These are phyloP conservation scores for Clunio marinus DNA, from an alignment of 2,888 invertebrate genomes.

Conservation along the genomic window DNA sequence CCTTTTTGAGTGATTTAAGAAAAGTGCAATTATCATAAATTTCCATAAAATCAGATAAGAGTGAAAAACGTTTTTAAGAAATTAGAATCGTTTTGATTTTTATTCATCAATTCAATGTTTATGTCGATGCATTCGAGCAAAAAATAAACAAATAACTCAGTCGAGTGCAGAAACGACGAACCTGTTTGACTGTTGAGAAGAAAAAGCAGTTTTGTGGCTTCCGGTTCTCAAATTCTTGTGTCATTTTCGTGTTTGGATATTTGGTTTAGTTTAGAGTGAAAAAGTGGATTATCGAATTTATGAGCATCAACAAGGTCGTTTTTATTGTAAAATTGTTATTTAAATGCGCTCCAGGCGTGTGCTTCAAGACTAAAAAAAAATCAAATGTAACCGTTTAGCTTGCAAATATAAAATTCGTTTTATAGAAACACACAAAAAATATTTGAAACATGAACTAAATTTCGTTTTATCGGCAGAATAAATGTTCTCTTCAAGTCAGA, in stretches of 20 bases:
- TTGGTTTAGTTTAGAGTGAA: background rate
- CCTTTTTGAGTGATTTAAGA: conserved; percentile 28
- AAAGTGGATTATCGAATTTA: conserved; percentile 8
- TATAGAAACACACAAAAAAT: no score
- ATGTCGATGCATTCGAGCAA: no score
- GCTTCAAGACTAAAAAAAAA: no score
- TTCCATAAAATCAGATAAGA: conserved; percentile 27
- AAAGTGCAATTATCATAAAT: conserved; percentile 34
- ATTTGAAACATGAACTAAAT: no score
- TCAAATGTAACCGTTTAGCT: background rate
- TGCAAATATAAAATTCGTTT: no score
- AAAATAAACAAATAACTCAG: conserved; percentile 19
- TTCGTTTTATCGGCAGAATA: no score
- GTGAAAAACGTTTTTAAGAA: background rate
- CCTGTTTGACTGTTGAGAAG: conserved; percentile 9
- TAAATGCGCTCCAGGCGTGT: no score
- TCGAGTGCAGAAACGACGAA: conserved; percentile 27
- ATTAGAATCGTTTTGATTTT: conserved; percentile 12
- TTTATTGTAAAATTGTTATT: no score
- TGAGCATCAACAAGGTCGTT: background rate
- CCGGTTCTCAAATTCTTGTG: background rate
- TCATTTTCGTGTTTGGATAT: background rate
- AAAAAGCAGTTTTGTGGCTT: conserved; percentile 23
- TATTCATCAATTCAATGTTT: background rate
- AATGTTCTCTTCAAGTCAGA: no score